These are phyloP conservation scores for Ifrita kowaldi DNA, from an alignment of 2,113 vertebrate species.

Conservation along the genomic window DNA sequence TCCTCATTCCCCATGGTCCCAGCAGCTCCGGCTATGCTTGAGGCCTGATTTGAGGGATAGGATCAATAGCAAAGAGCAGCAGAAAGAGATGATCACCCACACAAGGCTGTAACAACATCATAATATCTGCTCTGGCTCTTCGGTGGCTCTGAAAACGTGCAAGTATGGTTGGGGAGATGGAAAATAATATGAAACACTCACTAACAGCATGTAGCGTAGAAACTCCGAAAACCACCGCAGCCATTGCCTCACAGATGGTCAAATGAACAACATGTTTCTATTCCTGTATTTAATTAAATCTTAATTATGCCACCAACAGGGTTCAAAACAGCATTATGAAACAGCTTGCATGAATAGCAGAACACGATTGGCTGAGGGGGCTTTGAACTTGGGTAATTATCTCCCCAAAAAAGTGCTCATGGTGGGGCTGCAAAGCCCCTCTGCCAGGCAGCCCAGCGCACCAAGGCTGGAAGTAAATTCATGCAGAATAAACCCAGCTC, in stretches of 20 bases:
- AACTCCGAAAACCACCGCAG: background rate
- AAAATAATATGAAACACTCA: constrained; percentile 64
- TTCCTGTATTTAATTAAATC: constrained; percentile 59
- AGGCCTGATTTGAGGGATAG: background rate
- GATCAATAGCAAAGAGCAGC: constrained; percentile 41
- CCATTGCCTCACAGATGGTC: constrained; percentile 32
- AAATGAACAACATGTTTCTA: constrained; percentile 49
- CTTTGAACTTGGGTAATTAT: constrained; percentile 58
- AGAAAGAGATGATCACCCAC: constrained; percentile 34
- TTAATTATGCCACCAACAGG: constrained; percentile 52
- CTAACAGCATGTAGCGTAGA: constrained; percentile 24
- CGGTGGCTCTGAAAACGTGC: constrained; percentile 40
- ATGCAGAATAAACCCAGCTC: background rate
- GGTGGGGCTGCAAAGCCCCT: background rate
- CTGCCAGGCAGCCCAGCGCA: background rate
- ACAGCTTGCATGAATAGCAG: constrained; percentile 51
- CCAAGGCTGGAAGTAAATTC: background rate
- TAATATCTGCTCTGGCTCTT: constrained; percentile 46
- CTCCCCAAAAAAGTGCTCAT: background rate
- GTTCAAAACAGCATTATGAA: constrained; percentile 67
- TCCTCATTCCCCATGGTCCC: background rate
- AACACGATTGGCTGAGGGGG: constrained; percentile 31
- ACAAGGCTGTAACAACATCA: background rate
- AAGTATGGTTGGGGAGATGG: constrained; percentile 36
- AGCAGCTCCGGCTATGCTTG: background rate